These are phyloP conservation scores for Cheilosia urbana DNA, from an alignment of 2,888 invertebrate species.

Conservation along the genomic window DNA sequence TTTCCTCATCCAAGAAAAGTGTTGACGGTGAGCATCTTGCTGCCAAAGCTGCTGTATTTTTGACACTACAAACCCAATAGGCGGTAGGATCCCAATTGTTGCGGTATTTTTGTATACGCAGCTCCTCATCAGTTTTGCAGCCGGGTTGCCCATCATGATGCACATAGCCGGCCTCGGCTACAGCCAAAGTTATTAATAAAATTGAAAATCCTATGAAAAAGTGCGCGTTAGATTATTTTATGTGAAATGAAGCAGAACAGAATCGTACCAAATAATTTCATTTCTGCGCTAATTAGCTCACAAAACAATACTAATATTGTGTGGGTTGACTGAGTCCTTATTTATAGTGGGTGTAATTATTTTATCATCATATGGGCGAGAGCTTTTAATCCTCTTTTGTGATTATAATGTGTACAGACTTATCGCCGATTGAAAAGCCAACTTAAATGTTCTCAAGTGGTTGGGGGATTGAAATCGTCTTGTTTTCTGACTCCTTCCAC, in stretches of 20 bases:
- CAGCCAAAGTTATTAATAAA: background rate
- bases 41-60: conserved; percentile 65
- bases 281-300: background rate
- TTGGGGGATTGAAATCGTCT: too few relatives aligned
- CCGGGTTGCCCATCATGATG: conserved; percentile 78
- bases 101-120: conserved; percentile 75
- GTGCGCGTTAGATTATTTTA: background rate
- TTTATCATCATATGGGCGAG: too few relatives aligned
- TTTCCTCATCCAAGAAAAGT: conserved; percentile 77
- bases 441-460: too few relatives aligned
- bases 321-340: too few relatives aligned
- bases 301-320: too few relatives aligned
- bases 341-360: too few relatives aligned
- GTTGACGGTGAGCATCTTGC: conserved; percentile 76
- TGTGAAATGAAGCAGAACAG: too few relatives aligned
- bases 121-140: conserved; percentile 77
- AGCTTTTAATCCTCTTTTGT: too few relatives aligned
- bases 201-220: background rate
- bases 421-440: too few relatives aligned
- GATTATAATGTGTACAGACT: too few relatives aligned
- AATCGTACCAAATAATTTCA: conserved; percentile 21
- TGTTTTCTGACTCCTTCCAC: too few relatives aligned
- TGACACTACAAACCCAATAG: conserved; percentile 79
- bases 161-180: background rate
- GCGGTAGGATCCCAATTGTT: conserved; percentile 81